Base-by-base conservation (phyloP, 2,888 invertebrate species). In the Lathronympha strigana region DNA sequence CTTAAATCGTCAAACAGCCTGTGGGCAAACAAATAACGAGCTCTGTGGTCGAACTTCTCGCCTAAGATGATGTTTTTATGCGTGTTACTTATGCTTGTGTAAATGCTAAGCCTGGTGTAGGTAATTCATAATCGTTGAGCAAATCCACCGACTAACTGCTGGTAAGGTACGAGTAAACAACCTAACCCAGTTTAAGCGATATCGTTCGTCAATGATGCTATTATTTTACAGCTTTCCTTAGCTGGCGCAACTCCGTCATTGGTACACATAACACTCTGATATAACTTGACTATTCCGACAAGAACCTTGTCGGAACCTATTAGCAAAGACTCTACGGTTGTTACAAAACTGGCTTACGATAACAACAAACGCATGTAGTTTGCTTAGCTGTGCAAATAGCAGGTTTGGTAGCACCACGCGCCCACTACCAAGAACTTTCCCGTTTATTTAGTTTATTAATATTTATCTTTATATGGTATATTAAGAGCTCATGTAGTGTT, bases 341-440 rank as follows among this genome's bases (percentile, higher is more conserved):
- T 67, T 60, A 67, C 55, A 69, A 69, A 40, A 67, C 67, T 83
- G 86, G 86, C 78, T 73, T 38, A 72, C 76, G 87, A 87, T 87
- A 89, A 84, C 81, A 82, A 81, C 85, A 83, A 80, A 77, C 78
- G 75, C 70, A 71, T 78, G 70, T 69, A 81, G 90, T 90, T 90
- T 90, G 82, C 82, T 83, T 91, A 92, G 91, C 91, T 92, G 92
- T 83, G 82, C 85, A 88, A 92, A 92, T 86, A 87, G 81, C 75
- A 75, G 79, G 81, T 84, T 80, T 86, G 86, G 89, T 88, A 87
- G 87, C 76, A 73, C 77, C 79, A 83, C 82, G 83, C 81, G 81
- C 79, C 75, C 83, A 76, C 79, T 89, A 88, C 87, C 75, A 74
- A 86, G 88, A 90, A 90, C 82, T 87, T 82, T 84, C 83, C 81